phyloP scores from a whole-genome alignment of 2,888 invertebrate species.

The Aspidiotus destructor region DNA sequence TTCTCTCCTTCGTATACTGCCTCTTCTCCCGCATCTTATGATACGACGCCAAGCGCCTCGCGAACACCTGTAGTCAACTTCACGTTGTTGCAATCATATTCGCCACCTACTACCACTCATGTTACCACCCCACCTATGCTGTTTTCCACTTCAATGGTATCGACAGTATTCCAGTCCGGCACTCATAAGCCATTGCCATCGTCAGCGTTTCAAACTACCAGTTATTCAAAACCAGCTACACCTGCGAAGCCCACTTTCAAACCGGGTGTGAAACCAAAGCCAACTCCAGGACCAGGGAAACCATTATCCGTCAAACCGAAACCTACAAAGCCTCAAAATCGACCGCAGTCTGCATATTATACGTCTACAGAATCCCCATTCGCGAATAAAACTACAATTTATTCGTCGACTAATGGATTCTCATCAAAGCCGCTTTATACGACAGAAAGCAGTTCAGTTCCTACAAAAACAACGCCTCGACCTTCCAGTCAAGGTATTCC shows the following conservation, averaged over 20 bases:
- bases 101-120: slow-evolving; percentile 32
- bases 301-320: slow-evolving; percentile 34
- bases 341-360: slow-evolving; percentile 35
- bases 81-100: slow-evolving; percentile 33
- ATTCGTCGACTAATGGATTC: slow-evolving; percentile 8
- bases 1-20: slow-evolving; percentile 38
- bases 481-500: slow-evolving; percentile 24
- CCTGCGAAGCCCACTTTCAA: slow-evolving; percentile 18
- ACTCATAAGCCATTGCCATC: slow-evolving; percentile 28
- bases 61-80: slow-evolving; percentile 37
- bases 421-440: slow-evolving; percentile 11
- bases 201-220: slow-evolving; percentile 23
- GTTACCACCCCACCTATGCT: slow-evolving; percentile 26
- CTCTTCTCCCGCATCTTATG: slow-evolving; percentile 39
- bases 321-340: slow-evolving; percentile 32
- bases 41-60: slow-evolving; percentile 36
- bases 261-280: slow-evolving; percentile 35
- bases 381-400: slow-evolving; percentile 12
- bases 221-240: slow-evolving; percentile 16
- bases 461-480: slow-evolving; percentile 14
- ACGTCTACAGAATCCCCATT: slow-evolving; percentile 33
- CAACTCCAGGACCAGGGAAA: slow-evolving; percentile 37
- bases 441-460: slow-evolving; percentile 18
- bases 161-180: slow-evolving; percentile 24
- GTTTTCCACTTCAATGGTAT: slow-evolving; percentile 29